These are phyloP conservation scores for Pipistrellus kuhlii DNA, from an alignment of 2,797 vertebrate genomes.

Conservation along the genomic window DNA sequence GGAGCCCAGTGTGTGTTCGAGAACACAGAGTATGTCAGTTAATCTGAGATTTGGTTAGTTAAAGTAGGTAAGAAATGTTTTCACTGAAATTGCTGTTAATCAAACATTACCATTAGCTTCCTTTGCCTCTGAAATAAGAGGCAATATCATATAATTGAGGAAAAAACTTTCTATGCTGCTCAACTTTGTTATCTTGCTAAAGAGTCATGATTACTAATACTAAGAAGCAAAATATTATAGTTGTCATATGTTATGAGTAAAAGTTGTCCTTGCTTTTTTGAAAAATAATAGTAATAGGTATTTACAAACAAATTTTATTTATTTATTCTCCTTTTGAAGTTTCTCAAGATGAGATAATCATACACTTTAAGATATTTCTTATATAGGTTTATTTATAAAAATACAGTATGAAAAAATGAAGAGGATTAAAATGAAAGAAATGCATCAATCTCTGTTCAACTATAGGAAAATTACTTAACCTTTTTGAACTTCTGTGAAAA, in stretches of 20 bases:
- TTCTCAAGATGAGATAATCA: neutral
- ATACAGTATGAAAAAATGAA: neutral
- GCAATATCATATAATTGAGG: neutral
- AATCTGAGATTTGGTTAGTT: neutral
- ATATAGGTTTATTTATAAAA: neutral
- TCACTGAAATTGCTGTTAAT: neutral
- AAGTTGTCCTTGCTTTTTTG: neutral
- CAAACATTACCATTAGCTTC: neutral
- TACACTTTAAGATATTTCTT: neutral
- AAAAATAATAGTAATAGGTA: neutral
- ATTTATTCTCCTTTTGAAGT: slow-evolving; percentile 4
- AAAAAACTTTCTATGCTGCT: neutral
- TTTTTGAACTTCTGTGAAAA: slow-evolving; percentile 41
- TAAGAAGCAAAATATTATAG: neutral
- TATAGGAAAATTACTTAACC: neutral
- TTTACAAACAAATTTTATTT: neutral
- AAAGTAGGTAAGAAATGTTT: neutral
- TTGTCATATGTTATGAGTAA: neutral
- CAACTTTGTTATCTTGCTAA: neutral
- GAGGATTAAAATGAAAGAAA: neutral
- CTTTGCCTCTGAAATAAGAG: neutral
- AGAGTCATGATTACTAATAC: neutral
- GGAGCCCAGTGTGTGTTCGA: neutral
- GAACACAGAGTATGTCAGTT: neutral
- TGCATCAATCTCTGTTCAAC: neutral